phyloP scores from a whole-genome alignment of 2,888 invertebrate species.

The Punctoribates punctum region DNA sequence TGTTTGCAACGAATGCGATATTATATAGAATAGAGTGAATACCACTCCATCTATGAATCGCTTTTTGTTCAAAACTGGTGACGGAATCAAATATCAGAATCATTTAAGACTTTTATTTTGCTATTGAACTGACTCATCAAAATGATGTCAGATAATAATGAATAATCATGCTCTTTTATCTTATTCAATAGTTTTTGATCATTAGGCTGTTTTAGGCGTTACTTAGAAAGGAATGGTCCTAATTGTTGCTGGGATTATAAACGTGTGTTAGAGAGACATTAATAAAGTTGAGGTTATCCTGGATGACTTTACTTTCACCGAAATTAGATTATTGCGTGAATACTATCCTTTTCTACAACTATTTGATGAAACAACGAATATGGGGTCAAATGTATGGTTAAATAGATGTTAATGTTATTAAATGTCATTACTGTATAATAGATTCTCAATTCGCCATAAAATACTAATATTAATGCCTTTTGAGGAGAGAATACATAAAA shows the following conservation, averaged over 20 bases:
- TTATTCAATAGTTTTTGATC: too few species aligned
- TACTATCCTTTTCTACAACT: neutral
- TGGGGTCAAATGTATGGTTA: conserved; percentile 31
- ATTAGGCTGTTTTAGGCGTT: too few species aligned
- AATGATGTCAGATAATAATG: too few species aligned
- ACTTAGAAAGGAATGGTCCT: too few species aligned
- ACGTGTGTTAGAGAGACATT: neutral
- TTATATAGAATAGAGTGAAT: too few species aligned
- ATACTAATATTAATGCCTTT: conserved; percentile 27
- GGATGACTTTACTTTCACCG: neutral
- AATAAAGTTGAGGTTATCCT: neutral
- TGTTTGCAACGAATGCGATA: neutral
- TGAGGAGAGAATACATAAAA: neutral
- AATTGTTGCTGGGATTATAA: neutral
- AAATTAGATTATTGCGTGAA: neutral
- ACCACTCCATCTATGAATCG: too few species aligned
- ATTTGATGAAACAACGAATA: neutral
- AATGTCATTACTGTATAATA: conserved; percentile 3
- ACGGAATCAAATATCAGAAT: too few species aligned
- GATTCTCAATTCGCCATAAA: conserved; percentile 12
- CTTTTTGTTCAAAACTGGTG: too few species aligned
- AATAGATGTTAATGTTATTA: conserved; percentile 29
- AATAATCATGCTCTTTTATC: too few species aligned
- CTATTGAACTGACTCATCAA: too few species aligned
- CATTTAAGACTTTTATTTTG: too few species aligned